Evolutionary conservation across 2,113 vertebrate genomes (phyloP).

Genomic region (Ardeotis arabs): DNA sequence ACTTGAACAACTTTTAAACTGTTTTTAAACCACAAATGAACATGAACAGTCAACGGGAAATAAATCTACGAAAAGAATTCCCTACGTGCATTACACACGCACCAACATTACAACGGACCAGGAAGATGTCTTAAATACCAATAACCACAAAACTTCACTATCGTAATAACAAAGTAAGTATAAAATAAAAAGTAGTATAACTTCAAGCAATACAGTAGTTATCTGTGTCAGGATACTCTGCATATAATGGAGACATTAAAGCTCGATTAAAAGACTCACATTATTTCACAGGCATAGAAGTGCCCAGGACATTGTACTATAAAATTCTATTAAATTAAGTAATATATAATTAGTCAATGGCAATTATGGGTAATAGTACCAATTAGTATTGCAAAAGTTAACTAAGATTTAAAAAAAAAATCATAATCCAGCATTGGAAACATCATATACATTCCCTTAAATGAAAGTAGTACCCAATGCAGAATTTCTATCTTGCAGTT

Average conservation of each 20-base stretch:
- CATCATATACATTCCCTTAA: background rate
- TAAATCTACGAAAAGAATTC: background rate
- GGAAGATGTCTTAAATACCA: background rate
- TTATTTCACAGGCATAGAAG: background rate
- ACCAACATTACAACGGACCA: background rate
- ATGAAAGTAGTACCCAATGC: accelerated
- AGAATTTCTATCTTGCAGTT: background rate
- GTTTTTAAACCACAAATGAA: background rate
- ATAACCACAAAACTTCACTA: background rate
- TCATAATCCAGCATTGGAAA: background rate
- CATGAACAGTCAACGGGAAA: background rate
- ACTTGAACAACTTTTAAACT: background rate
- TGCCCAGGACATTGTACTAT: background rate
- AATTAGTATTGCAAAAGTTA: background rate
- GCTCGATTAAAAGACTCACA: background rate
- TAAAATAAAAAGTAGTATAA: background rate
- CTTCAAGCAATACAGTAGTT: background rate
- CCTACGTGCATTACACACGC: background rate
- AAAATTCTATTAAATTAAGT: background rate
- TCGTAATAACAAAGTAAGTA: background rate
- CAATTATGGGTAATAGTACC: background rate
- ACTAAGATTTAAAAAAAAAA: background rate
- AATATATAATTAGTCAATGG: background rate
- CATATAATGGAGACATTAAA: background rate
- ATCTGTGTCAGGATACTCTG: background rate